Base-by-base conservation (phyloP, 1,140 invertebrate species). In the Bacillus rossius region DNA sequence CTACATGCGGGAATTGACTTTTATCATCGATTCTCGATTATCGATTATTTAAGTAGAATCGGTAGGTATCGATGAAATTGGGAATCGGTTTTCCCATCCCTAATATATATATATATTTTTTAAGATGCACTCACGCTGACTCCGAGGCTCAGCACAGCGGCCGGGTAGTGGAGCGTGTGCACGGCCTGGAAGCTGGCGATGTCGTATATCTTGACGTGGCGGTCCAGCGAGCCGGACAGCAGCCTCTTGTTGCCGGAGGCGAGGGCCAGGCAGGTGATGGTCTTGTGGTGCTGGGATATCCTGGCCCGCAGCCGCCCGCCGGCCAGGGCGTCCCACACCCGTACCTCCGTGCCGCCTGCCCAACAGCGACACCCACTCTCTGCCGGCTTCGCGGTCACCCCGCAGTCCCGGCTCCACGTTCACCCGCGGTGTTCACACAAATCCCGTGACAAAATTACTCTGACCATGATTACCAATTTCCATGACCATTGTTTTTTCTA, bases 121-220 rank as follows among this genome's bases (percentile, higher is more conserved):
- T n/a, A n/a, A n/a, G n/a, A 34, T 34, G 8, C 51, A 78, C 81
- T 83, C 78, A 87, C 85, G 64, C 86, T 82, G 41, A 88, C 79
- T 59, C 83, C 93, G 65, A 98, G 73, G 74, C 92, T 95, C 4
- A 98, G 77, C 48, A 99, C 82, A 22, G 92, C 84, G 77, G 94
- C 96, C 7, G 94, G 87, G 73, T 92, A 96, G 69, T 91, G 88
- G 20, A 97, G 77, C 13, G 90, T 91, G 66, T 97, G 91, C 10
- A 97, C 86, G 2, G 87, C 81, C 77, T 92, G 88, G 69, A 94
- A 97, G 1, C 85, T 88, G 53, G 84, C 81, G 45, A 92, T 79
- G 71, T 98, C 91, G 75, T 96, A 97, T 63, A 98, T 85, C 79
- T 98, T 98, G 0, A 98, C 87, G 77, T 97, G 92, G 64, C 90